Percentiles rank a stretch among this genome's conserved stretches.
phyloP scores from a whole-genome alignment of 1,140 invertebrate genomes.

The Asobara japonica region DNA sequence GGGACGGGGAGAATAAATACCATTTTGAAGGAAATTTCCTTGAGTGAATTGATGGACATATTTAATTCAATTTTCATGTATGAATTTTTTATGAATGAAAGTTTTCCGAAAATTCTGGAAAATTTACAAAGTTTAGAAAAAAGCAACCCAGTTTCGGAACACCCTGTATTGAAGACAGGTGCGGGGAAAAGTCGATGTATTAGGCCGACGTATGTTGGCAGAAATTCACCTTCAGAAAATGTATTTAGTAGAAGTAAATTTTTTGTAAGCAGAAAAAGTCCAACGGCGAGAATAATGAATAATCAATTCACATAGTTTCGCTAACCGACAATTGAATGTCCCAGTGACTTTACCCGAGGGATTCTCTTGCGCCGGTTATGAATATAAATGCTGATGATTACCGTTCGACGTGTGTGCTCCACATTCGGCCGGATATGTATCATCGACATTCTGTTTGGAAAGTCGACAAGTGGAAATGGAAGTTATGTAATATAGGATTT shows the following conservation, averaged over 20 bases:
- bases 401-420: constrained; percentile 5
- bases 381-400: constrained; percentile 7
- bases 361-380: not conserved
- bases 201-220: too few relatives aligned
- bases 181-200: too few relatives aligned
- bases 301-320: constrained; percentile 31
- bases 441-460: constrained; percentile 1
- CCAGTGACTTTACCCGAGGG: not conserved
- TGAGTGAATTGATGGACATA: too few relatives aligned
- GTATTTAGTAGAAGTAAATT: too few relatives aligned
- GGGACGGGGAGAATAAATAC: not conserved
- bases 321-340: constrained; percentile 14
- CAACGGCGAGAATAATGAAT: constrained; percentile 18
- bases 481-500: not conserved
- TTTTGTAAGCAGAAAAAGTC: constrained; percentile 3
- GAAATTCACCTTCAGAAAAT: too few relatives aligned
- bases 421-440: not conserved
- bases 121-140: too few relatives aligned
- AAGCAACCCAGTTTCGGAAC: too few relatives aligned
- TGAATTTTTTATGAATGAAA: too few relatives aligned
- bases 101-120: too few relatives aligned
- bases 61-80: too few relatives aligned
- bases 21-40: too few relatives aligned
- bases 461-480: not conserved
- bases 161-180: too few relatives aligned